Evolutionary conservation across 2,113 vertebrate genomes (phyloP).

Genomic region (Grantiella picta): DNA sequence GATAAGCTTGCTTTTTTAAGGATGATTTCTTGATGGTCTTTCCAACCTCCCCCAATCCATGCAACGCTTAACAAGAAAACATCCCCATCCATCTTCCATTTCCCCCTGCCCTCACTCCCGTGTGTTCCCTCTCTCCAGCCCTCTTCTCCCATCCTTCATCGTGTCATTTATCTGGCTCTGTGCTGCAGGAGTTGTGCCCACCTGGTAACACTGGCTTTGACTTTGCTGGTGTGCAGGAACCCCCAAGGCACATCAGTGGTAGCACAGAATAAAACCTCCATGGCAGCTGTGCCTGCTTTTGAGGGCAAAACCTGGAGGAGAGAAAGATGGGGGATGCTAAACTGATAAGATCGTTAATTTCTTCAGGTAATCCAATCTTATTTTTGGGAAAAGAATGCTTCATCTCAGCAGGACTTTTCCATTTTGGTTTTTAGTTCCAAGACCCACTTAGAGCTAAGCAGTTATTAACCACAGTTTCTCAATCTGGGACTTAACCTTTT

Average conservation of each 20-base stretch:
- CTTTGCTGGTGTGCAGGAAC: background rate
- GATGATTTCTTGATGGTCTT: constrained; percentile 32
- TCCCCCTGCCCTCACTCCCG: background rate
- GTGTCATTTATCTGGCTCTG: background rate
- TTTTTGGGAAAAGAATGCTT: background rate
- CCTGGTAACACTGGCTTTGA: background rate
- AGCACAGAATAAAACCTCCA: background rate
- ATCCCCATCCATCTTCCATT: background rate
- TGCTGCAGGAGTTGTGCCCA: background rate
- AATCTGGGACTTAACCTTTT: background rate
- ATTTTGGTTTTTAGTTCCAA: background rate
- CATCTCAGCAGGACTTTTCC: background rate
- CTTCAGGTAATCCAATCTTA: background rate
- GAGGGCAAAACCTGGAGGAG: background rate
- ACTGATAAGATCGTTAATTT: background rate
- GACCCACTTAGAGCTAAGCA: background rate
- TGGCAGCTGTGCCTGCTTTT: background rate
- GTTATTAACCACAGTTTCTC: background rate
- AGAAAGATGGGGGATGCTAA: background rate
- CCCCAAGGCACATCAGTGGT: background rate
- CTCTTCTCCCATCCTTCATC: background rate
- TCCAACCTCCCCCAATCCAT: background rate
- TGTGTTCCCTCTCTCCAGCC: background rate
- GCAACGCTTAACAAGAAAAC: background rate
- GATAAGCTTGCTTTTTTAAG: constrained; percentile 6